A percentile compares a stretch with the other conserved stretches of the same genome.
Conservation (phyloP, 2,888 invertebrate species). For the Mesochorus sp. region DNA sequence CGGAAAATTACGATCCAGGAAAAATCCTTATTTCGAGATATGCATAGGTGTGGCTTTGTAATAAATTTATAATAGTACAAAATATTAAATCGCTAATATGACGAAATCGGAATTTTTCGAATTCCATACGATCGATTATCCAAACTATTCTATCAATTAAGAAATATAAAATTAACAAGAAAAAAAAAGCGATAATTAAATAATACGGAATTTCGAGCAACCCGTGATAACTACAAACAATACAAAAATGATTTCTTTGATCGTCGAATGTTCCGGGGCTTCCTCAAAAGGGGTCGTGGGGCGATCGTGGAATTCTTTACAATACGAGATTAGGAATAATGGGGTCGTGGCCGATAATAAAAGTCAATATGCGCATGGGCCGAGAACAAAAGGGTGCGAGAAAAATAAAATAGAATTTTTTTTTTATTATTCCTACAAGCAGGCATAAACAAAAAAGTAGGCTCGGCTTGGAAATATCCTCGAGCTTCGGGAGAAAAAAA, state of each 20-base stretch:
- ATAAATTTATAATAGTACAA: too few relatives aligned
- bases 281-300: conserved; percentile 44
- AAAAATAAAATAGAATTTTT: background rate
- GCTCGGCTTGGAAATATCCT: background rate
- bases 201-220: background rate
- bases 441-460: background rate
- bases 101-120: too few relatives aligned
- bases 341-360: conserved; percentile 60
- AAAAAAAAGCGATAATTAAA: background rate
- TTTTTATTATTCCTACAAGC: too few relatives aligned
- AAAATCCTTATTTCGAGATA: too few relatives aligned
- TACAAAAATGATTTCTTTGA: background rate
- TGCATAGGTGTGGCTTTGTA: too few relatives aligned
- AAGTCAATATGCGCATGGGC: conserved; percentile 39
- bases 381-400: background rate
- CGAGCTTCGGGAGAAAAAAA: background rate
- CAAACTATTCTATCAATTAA: too few relatives aligned
- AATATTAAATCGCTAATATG: too few relatives aligned
- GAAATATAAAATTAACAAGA: background rate
- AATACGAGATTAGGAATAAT: conserved; percentile 53
- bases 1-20: background rate
- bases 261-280: conserved; percentile 4
- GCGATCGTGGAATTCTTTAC: conserved; percentile 42
- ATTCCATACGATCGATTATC: too few relatives aligned
- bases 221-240: too few relatives aligned